Evolutionary conservation across 2,888 invertebrate genomes (phyloP), one percentile per base, ranked within the genome.

Genomic region (Pegoplata infirma): DNA sequence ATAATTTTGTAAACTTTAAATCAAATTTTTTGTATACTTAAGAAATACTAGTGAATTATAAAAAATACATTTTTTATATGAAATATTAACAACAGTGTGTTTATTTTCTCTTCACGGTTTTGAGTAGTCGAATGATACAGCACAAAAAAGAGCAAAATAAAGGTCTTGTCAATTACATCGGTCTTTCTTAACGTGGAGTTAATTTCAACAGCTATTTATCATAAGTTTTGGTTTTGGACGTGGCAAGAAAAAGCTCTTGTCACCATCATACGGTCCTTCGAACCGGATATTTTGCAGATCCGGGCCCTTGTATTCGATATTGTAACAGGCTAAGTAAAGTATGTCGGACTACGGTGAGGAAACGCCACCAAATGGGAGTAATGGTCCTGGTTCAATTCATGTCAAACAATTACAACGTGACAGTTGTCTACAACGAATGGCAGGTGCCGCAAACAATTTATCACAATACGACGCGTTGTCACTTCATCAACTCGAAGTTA

Each of bases 401-500:
- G 5, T 17, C 23, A 64, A 53, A 17, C 21, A 51, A 25, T 25
- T 63, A 5, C 63, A 49, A 63, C 63, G 49, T 36, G 19, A 36
- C 14, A 25, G 3, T 25, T 25, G 6, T 25, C 25, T 25, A 5
- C 36, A 64, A 51, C 51, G 53, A 12, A 21, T 49, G 5, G 6
- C 36, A 10, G 5, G 14, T 10, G 63, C 36, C 10, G 46, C 2
- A 8, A 8, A 2, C 1, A 55, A 66, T 44, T n/a, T 55, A 3
- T 0, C 12, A 7, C 25, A 66, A 17, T 66, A 40, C n/a, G 66
- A 55, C 7, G 1, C 5, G 21, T 28, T 66, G 23, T 47, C 51
- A 5, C 12, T 53, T 3, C 47, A 67, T 16, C 67, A 67, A 47
- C 16, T 67, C 5, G 46, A 67, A 12, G 67, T 67, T n/a, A 67